These are phyloP conservation scores for Auanema freiburgensis DNA, from an alignment of 2,888 invertebrate genomes.

Conservation along the genomic window DNA sequence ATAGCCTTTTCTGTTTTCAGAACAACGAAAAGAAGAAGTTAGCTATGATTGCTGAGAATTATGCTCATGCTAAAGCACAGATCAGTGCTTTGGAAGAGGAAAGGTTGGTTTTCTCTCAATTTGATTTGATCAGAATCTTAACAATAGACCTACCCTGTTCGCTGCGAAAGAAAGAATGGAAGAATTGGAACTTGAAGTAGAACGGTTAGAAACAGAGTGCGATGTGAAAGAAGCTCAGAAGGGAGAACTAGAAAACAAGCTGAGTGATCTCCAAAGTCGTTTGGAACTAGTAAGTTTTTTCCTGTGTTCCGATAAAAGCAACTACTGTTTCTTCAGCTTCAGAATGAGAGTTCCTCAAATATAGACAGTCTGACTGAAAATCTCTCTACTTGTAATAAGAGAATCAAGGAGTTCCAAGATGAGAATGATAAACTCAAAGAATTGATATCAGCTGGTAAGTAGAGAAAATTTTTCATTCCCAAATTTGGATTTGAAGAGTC, in stretches of 20 bases:
- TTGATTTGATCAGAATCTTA: neutral
- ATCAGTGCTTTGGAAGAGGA: constrained; percentile 1
- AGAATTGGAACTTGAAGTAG: constrained; percentile 47
- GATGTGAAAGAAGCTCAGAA: constrained; percentile 40
- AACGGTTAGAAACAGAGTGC: constrained; percentile 39
- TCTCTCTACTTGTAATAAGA: neutral
- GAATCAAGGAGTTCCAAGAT: constrained; percentile 3
- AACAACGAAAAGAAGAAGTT: neutral
- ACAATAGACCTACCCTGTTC: constrained; percentile 28
- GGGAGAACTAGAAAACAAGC: constrained; percentile 29
- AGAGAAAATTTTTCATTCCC: neutral
- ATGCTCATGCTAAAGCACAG: neutral
- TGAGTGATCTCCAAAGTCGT: constrained; percentile 27
- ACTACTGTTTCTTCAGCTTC: too few species aligned
- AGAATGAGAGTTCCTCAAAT: neutral
- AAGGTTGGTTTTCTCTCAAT: neutral
- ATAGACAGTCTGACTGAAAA: neutral
- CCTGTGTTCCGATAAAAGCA: neutral
- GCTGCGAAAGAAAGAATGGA: constrained; percentile 36
- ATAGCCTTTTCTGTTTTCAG: neutral
- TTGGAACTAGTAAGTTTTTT: constrained; percentile 24
- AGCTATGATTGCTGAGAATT: neutral
- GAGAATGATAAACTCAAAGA: constrained; percentile 2
- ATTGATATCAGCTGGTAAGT: constrained; percentile 2
- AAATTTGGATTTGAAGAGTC: constrained; percentile 31